A percentile compares a stretch with the other conserved stretches of the same genome.
phyloP scores from a whole-genome alignment of 1,140 invertebrate genomes.

The Drosophila hydei region DNA sequence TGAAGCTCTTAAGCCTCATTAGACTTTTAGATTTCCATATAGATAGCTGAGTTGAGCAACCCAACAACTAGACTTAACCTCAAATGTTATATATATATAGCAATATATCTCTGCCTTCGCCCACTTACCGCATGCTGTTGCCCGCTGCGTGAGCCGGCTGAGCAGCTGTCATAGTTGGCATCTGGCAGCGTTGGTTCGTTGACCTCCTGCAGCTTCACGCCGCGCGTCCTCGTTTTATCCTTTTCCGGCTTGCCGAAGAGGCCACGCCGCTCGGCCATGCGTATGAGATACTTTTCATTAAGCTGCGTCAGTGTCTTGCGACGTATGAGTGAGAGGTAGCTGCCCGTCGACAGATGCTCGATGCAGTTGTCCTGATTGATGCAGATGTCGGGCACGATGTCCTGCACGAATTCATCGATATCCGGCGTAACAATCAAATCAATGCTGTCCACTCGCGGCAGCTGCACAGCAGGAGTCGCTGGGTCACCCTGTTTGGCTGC shows the following conservation, averaged over 20 bases:
- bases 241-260: constrained; percentile 87
- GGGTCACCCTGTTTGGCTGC: constrained; percentile 21
- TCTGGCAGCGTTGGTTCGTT: constrained; percentile 50
- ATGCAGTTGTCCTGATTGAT: constrained; percentile 84
- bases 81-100: no score
- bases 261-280: constrained; percentile 90
- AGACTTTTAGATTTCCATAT: no score
- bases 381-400: constrained; percentile 86
- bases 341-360: constrained; percentile 86
- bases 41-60: no score
- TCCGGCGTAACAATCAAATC: constrained; percentile 85
- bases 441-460: constrained; percentile 64
- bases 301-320: constrained; percentile 89
- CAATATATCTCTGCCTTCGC: no score
- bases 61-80: no score
- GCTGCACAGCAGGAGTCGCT: not conserved
- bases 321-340: constrained; percentile 89
- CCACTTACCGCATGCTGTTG: constrained; percentile 61
- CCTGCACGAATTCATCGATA: constrained; percentile 89
- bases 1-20: no score
- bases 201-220: constrained; percentile 53
- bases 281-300: constrained; percentile 91
- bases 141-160: constrained; percentile 38
- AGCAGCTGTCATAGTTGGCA: constrained; percentile 51
- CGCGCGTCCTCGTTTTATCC: constrained; percentile 54